Evolutionary conservation across 2,888 invertebrate genomes (phyloP), one percentile per base, ranked within the genome.

Genomic region (Harpagoxenus sublaevis): DNA sequence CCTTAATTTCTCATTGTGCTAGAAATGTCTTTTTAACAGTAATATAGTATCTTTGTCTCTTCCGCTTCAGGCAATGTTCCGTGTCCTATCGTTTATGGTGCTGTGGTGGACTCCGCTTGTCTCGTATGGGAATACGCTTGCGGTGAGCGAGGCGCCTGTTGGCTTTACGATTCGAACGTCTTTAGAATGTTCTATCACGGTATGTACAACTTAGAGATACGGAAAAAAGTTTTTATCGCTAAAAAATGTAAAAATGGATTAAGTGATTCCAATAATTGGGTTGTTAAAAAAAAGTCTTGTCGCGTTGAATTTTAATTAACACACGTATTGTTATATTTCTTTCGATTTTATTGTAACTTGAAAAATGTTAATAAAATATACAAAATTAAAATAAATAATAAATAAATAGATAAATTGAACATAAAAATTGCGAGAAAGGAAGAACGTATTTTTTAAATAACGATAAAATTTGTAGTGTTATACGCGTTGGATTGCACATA

Each of bases 41-140:
- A 65, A 23, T 57, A 55, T 45, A 78, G 88, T 89, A 78, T 12
- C 15, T 78, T 65, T 35, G 53, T 84, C 78, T n/a, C 18, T 71
- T 75, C 57, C 57, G 31, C 87, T 89, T 77, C 87, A 96, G 96
- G 98, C 91, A 99, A 98, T 95, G 98, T 99, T 93, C 99, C 98
- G 91, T 99, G 99, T 95, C 98, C 98, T n/a, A 98, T 98, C 91
- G 97, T 99, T 91, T 99, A 99, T 95, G 99, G 98, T 86, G 98
- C 98, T 63, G 98, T 98, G 5, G 98, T 99, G 82, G 99, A 99
- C 96, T 98, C 98, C 2, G 98, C 98, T 6, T 99, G 99, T 94
- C 96, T 98, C 51, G 97, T 98, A 91, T 98, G 98, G 96, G 98
- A 98, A 95, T 96, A 96, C 84, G 97, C 97, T 3, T 98, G 98